Conservation (phyloP, 2,113 vertebrate species). For the Tympanuchus pallidicinctus region DNA sequence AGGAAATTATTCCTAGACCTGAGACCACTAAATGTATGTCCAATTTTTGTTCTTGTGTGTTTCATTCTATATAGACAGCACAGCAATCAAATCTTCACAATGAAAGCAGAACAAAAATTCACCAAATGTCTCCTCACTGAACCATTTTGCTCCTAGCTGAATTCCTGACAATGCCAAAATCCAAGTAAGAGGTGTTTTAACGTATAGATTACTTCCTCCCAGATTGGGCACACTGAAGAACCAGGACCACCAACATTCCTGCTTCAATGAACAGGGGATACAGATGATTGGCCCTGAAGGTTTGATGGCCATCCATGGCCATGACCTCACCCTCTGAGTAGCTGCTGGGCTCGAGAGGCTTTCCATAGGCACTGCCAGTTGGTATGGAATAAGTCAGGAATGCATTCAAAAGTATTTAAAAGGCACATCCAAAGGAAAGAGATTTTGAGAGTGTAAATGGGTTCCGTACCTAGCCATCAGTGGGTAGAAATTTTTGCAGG, state of each 20-base stretch:
- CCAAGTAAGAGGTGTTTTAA: background rate
- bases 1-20: background rate
- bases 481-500: background rate
- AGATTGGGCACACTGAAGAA: background rate
- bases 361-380: too few relatives aligned
- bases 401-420: background rate
- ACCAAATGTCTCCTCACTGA: background rate
- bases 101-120: background rate
- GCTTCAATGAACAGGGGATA: background rate
- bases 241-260: accelerated
- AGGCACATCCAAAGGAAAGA: background rate
- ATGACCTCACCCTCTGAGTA: background rate
- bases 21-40: background rate
- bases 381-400: background rate
- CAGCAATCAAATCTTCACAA: background rate
- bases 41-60: background rate
- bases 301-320: accelerated
- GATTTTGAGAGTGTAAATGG: background rate
- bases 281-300: background rate
- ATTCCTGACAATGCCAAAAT: background rate
- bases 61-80: background rate
- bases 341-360: background rate
- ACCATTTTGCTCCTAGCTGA: background rate
- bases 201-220: background rate
- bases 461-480: background rate